A percentile compares a stretch with the other conserved stretches of the same genome.
Conservation (phyloP, 1,140 invertebrate species). For the Mylabris phalerata region DNA sequence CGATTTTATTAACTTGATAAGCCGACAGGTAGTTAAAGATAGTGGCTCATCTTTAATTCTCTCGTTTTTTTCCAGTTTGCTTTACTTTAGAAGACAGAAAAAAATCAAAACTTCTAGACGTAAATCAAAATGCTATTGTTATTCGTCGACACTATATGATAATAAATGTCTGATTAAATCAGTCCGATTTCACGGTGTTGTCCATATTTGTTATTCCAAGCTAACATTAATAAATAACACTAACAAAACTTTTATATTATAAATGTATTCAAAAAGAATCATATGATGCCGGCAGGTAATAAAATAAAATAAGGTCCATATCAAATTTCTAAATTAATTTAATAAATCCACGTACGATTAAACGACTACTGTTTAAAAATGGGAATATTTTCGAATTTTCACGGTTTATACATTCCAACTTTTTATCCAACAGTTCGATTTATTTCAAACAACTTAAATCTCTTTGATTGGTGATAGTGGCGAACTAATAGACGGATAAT, state of each 20-base stretch:
- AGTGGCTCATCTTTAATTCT: no score
- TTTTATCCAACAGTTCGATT: no score
- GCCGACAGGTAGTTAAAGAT: no score
- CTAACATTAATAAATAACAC: constrained; percentile 21
- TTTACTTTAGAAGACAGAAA: no score
- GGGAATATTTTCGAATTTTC: constrained; percentile 10
- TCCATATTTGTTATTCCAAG: constrained; percentile 25
- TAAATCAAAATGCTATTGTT: constrained; percentile 18
- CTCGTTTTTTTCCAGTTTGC: no score
- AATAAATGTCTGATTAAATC: constrained; percentile 26
- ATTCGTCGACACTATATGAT: constrained; percentile 7
- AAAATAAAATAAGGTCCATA: constrained; percentile 11
- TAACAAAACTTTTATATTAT: background rate
- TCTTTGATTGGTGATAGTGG: no score
- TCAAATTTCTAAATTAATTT: constrained; percentile 26
- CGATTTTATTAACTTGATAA: no score
- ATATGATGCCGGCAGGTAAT: background rate
- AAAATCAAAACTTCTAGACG: background rate
- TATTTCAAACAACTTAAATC: no score
- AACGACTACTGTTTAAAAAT: constrained; percentile 16
- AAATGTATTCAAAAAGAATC: constrained; percentile 17
- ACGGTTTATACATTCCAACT: constrained; percentile 23
- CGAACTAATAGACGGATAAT: no score
- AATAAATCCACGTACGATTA: constrained; percentile 23
- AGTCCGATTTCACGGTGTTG: constrained; percentile 27